Percentiles rank a stretch among this genome's conserved stretches.
Evolutionary conservation across 2,888 invertebrate species (phyloP).

Genomic region (Acanthosepion esculentum): DNA sequence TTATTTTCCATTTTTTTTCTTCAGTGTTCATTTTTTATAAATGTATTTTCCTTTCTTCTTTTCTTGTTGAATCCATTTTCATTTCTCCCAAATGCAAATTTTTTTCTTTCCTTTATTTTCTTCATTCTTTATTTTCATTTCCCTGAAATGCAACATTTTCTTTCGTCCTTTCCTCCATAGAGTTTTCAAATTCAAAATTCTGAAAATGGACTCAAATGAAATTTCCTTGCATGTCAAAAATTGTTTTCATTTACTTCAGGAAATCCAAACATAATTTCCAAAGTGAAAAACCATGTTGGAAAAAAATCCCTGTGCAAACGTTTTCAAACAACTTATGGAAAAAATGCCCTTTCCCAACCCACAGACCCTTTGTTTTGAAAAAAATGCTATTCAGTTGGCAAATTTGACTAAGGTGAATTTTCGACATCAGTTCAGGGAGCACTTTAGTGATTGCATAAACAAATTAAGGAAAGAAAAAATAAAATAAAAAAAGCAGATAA

Average conservation of each 20-base stretch:
- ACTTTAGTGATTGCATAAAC: neutral
- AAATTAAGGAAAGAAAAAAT: neutral
- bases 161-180: neutral
- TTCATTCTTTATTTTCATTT: neutral
- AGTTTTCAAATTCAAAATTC: neutral
- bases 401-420: constrained; percentile 1
- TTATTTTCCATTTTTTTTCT: neutral
- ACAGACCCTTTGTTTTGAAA: neutral
- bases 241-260: constrained; percentile 1
- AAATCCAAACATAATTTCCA: constrained; percentile 21
- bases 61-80: neutral
- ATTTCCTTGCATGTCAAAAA: neutral
- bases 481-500: too few relatives aligned
- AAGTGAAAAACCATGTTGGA: constrained; percentile 14
- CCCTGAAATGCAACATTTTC: neutral
- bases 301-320: constrained; percentile 1
- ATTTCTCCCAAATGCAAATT: neutral
- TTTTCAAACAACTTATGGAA: neutral
- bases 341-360: neutral
- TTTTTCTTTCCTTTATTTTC: neutral
- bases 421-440: neutral
- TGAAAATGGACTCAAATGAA: neutral
- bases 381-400: neutral
- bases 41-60: neutral
- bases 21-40: too few relatives aligned